Evolutionary conservation across 2,888 invertebrate species (phyloP), one percentile per base, ranked within the genome.

Genomic region (Nasonia oneida): DNA sequence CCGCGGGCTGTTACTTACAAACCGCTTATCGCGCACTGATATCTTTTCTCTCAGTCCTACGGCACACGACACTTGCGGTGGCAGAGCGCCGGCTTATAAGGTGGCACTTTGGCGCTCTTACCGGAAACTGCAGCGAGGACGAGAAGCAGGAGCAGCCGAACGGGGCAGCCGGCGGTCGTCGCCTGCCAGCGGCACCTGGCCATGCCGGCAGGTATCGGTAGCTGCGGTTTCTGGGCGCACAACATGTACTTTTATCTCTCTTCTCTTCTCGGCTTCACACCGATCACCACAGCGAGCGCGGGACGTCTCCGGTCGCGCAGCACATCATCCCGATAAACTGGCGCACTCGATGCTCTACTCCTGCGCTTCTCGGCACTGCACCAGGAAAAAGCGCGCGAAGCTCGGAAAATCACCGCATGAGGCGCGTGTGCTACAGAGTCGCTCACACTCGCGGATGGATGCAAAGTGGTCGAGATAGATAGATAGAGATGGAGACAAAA

Each of bases 111-210:
- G 70, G 57, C 70, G 29, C 73, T 33, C 87, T 86, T 86, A 87
- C 87, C 87, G 84, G 86, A 83, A 57, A 87, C 82, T 57, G 71
- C 83, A 8, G 86, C 83, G 47, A 85, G 70, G 53, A 87, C 8
- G 18, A 87, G 71, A 2, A 85, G 80, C 8, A 73, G 6, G 23
- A 77, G 37, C 23, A 74, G 61, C n/a, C n/a, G 77, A 5, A 37
- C 5, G 18, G 37, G 39, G 64, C 50, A 84, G 47, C 78, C 78
- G 74, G 79, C 81, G 57, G 6, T 57, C 70, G 79, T 64, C 79
- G 86, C 77, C n/a, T 75, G 74, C 78, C 77, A 80, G n/a, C 81
- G 57, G 53, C 57, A 73, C 70, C 33, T 73, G 53, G 23, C 10
- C 77, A 73, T 84, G 75, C 75, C 64, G 15, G 29, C 39, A 50